Conservation (phyloP, 2,113 vertebrate species). For the Leucopsar rothschildi region DNA sequence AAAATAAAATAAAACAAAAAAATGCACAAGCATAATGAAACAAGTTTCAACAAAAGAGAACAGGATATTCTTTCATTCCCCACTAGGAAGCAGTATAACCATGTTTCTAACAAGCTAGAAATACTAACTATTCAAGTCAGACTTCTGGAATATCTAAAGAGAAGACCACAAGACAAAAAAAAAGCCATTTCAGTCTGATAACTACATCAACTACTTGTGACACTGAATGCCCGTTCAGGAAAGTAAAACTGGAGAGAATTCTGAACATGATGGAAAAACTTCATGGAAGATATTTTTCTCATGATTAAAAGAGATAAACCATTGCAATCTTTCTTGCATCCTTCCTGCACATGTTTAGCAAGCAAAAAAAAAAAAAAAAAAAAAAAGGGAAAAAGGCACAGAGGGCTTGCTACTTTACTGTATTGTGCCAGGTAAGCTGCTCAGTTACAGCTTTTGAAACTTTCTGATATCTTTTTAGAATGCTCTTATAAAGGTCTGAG, state of each 20-base stretch:
- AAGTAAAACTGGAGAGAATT: not conserved
- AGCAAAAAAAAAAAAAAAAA: not conserved
- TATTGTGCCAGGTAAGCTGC: not conserved
- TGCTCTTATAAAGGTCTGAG: not conserved
- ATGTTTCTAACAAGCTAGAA: not conserved
- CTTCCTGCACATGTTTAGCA: not conserved
- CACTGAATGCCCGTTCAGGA: not conserved
- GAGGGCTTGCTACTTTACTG: not conserved
- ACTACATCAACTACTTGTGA: not conserved
- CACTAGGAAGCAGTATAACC: constrained; percentile 41
- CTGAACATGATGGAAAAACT: not conserved
- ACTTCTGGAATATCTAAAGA: not conserved
- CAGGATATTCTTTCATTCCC: not conserved
- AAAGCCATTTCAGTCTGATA: not conserved
- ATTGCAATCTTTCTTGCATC: not conserved
- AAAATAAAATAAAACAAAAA: not conserved
- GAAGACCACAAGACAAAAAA: not conserved
- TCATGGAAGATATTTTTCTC: not conserved
- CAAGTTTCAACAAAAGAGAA: not conserved
- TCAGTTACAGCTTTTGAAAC: not conserved
- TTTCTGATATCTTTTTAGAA: not conserved
- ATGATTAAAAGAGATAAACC: not conserved
- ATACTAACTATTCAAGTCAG: not conserved
- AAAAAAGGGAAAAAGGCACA: not conserved
- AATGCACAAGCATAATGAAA: rapidly evolving